Evolutionary conservation across 37 sponge, comb jelly and placozoan genomes (phyloP).

Genomic region (Diacarnus erythraeanus): DNA sequence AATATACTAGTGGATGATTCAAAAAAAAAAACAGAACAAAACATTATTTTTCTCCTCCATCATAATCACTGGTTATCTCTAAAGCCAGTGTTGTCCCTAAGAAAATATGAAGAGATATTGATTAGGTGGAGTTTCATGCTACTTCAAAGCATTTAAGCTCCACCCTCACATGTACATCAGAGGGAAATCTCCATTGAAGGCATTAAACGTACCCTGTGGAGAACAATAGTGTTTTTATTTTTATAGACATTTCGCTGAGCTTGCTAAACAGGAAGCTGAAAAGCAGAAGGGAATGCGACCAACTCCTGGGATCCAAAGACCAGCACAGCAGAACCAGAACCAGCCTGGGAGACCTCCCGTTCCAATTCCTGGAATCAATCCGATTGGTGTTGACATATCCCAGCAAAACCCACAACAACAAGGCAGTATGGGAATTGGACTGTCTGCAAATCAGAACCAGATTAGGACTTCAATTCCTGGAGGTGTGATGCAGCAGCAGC

Average conservation of each 20-base stretch:
- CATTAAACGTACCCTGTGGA: too few species aligned
- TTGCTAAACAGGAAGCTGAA: conserved; percentile 14
- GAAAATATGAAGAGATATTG: too few species aligned
- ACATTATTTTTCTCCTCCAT: too few species aligned
- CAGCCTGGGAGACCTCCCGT: background rate
- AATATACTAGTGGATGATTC: too few species aligned
- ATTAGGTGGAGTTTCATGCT: too few species aligned
- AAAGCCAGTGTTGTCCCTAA: too few species aligned
- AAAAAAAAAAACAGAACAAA: too few species aligned
- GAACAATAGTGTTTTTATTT: too few species aligned
- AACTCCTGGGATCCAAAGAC: background rate
- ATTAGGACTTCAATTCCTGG: background rate
- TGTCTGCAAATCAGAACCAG: background rate
- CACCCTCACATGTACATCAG: too few species aligned
- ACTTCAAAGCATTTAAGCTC: too few species aligned
- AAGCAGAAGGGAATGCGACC: background rate
- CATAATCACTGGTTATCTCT: too few species aligned
- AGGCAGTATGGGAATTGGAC: background rate
- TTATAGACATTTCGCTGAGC: conserved; percentile 4
- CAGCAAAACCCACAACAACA: background rate
- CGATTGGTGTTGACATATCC: background rate
- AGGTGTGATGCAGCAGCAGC: background rate
- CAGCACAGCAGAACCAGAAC: background rate
- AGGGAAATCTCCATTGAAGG: too few species aligned
- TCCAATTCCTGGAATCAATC: background rate